Evolutionary conservation across 1,140 invertebrate genomes (phyloP).

Genomic region (Heterodera schachtii): DNA sequence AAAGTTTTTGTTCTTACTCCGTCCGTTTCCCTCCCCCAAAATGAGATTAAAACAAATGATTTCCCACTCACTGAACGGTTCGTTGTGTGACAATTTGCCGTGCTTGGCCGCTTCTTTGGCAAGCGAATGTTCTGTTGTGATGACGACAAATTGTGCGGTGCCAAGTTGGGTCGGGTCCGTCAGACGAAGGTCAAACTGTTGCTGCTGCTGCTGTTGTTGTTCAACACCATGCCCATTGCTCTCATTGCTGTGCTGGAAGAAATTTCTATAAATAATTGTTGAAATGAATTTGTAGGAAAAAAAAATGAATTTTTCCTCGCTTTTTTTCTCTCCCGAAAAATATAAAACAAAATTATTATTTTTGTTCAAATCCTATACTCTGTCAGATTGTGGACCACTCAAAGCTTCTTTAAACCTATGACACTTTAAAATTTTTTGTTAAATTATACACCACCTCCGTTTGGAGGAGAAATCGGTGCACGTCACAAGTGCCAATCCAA

Average conservation of each 20-base stretch:
- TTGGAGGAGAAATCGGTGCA: slow-evolving; percentile 77
- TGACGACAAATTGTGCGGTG: slow-evolving; percentile 52
- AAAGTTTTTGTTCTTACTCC: too few relatives aligned
- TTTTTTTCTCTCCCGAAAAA: too few relatives aligned
- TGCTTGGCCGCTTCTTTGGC: slow-evolving; percentile 19
- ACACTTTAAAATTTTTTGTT: too few relatives aligned
- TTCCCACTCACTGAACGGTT: slow-evolving; percentile 11
- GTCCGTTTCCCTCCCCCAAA: background rate
- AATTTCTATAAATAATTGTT: background rate
- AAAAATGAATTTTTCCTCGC: too few relatives aligned
- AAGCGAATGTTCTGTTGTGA: slow-evolving; percentile 49
- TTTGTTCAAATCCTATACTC: too few relatives aligned
- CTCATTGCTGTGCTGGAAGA: too few relatives aligned
- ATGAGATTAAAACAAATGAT: background rate
- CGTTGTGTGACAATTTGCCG: slow-evolving; percentile 2
- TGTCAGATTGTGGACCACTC: slow-evolving; percentile 3
- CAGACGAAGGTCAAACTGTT: slow-evolving; percentile 53
- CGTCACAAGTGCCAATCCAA: slow-evolving; percentile 92
- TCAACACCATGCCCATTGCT: slow-evolving; percentile 26
- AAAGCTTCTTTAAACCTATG: background rate
- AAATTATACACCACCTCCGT: slow-evolving; percentile 65
- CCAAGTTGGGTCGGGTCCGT: slow-evolving; percentile 43
- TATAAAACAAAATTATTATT: too few relatives aligned
- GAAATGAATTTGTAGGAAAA: too few relatives aligned
- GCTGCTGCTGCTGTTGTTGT: background rate